Base-by-base conservation (phyloP, 35 echinoderm and acorn worm species). In the Stichopus chloronotus region DNA sequence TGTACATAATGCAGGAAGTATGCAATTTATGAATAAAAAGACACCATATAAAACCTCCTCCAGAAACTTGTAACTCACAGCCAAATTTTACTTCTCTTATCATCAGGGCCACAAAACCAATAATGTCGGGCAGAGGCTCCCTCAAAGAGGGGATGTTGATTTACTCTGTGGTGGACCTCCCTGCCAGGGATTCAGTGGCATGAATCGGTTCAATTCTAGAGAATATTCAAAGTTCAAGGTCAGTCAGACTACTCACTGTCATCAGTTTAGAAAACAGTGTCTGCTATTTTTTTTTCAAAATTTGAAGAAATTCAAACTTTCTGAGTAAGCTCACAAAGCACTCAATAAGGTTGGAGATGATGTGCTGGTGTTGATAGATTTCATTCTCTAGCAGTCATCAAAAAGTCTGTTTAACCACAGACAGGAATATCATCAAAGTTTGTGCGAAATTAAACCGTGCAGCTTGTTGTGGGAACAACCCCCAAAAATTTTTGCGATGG, bases 211-310 rank as follows among this genome's bases (percentile, higher is more conserved):
- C 77, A 99, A 99, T 92, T 99, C 95, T 6, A 99, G 97, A 90
- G 97, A 99, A 86, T 99, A 99, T 85, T 99, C 97, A 5, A 99
- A 99, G 65, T 99, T 99, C 63, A 99, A 98, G 95, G 97, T 96
- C 68, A 76, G 88, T 83, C 8, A 0, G 9, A 43, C 7, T 53
- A 43, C 30, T 43, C n/a, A n/a, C n/a, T 72, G 22, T 13, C 22
- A 72, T 16, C 23, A 17, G 54, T 61, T 14, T 58, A 4, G 9
- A 83, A 88, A 2, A 6, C 54, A 16, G 30, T 43, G 0, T 43
- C n/a, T n/a, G n/a, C n/a, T n/a, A n/a, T 43, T 43, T 43, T 43
- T 43, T 43, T 43, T 43, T 43, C 30, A 1, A 3, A 43, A 43
- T 43, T 43, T 43, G 30, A 43, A 43, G 30, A 43, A 43, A 43